phyloP scores from a whole-genome alignment of 2,797 vertebrate genomes.

The Clangula hyemalis region DNA sequence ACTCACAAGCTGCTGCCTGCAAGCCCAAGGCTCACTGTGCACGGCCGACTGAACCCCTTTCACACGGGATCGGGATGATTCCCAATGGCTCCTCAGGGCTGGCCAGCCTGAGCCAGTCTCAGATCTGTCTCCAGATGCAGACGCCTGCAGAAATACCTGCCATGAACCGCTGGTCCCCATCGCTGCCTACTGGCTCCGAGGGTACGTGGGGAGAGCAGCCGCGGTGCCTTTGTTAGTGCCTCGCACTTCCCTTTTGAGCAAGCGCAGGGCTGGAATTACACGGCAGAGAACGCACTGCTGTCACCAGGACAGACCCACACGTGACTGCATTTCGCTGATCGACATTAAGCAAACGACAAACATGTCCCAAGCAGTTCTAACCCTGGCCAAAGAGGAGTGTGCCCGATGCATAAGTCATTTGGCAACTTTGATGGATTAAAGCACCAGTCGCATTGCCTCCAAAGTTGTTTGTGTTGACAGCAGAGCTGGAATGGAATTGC shows the following conservation, averaged over 20 bases:
- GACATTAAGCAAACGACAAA: background rate
- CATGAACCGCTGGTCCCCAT: background rate
- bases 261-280: accelerated
- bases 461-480: background rate
- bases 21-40: background rate
- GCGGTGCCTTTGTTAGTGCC: background rate
- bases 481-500: background rate
- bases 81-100: accelerated
- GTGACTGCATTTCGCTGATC: background rate
- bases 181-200: background rate
- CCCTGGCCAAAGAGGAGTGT: background rate
- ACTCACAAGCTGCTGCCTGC: background rate
- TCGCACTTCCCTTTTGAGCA: background rate
- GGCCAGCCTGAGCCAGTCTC: background rate
- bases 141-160: background rate
- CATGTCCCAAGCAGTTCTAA: background rate
- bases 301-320: background rate
- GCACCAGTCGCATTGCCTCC: background rate
- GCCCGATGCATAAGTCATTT: background rate
- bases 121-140: background rate
- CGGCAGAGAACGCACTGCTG: background rate
- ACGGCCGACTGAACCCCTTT: background rate
- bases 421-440: background rate
- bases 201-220: background rate
- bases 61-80: background rate